phyloP scores from a whole-genome alignment of 2,113 vertebrate species.

The Seriola dumerili region DNA sequence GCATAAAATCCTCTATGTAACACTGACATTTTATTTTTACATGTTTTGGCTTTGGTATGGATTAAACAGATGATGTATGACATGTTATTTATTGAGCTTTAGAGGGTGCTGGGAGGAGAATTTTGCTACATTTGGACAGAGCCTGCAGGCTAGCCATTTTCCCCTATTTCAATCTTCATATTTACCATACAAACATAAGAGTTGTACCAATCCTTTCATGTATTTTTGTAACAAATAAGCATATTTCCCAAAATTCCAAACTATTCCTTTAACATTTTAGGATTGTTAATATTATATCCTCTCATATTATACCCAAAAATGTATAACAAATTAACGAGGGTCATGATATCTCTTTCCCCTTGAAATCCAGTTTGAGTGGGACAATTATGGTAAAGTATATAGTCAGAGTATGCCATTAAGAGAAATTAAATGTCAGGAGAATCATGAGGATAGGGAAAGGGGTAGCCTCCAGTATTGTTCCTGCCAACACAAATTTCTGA shows the following conservation, averaged over 20 bases:
- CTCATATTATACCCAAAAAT: not conserved
- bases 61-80: not conserved
- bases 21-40: not conserved
- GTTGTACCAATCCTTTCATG: not conserved
- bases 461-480: not conserved
- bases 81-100: not conserved
- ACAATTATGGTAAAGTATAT: not conserved
- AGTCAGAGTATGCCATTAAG: not conserved
- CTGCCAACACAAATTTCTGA: conserved; percentile 14
- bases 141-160: not conserved
- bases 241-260: not conserved
- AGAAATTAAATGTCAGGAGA: conserved; percentile 9
- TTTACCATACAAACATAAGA: not conserved
- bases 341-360: not conserved
- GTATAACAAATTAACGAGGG: not conserved
- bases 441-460: not conserved
- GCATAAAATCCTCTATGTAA: not conserved
- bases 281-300: not conserved
- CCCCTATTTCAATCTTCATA: not conserved
- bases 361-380: conserved; percentile 8
- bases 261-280: not conserved
- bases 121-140: not conserved
- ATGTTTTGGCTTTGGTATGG: too few species aligned
- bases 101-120: too few species aligned
- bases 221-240: not conserved